Evolutionary conservation across 1,140 invertebrate genomes (phyloP), one percentile per base, ranked within the genome.

Genomic region (Drosophila lacertosa): DNA sequence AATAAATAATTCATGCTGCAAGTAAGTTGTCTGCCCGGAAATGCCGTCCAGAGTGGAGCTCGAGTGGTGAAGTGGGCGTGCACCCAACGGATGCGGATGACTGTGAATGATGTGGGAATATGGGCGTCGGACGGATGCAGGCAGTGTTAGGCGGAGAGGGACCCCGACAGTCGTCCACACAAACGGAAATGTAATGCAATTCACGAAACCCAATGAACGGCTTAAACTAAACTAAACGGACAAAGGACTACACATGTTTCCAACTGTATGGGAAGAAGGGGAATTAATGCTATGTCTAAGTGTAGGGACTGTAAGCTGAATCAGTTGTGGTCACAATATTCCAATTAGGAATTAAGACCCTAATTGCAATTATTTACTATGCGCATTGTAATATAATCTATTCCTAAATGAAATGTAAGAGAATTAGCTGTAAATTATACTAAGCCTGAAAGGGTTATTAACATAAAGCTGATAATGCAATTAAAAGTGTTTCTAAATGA

Each of bases 1-100:
- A 86, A 86, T 86, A 86, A 86, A 86, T 86, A 86, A 88, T 86
- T 86, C 81, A 86, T 86, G 69, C 55, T 67, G 69, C 69, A 54
- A 67, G 63, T 53, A 60, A 72, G 48, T 48, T 60, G 80, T 77
- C 78, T 82, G 78, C 68, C 35, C 77, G 63, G 66, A 80, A 75
- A 69, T 58, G 77, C 78, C 74, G 18, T 37, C 67, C 69, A 74
- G 37, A 18, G 51, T 50, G 45, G 39, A 71, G 26, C 63, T 40
- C 33, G 16, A 65, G 39, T 42, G 29, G 16, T 48, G 54, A 35
- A 26, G n/a, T 47, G 66, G 66, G 59, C 59, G 66, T 59, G 39
- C 9, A 26, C 22, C 15, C 16, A 16, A 15, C 47, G 59, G 59
- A 67, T 70, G 69, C 51, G 47, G 55, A 51, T 68, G 59, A 63